Evolutionary conservation across 2,888 invertebrate genomes (phyloP), one percentile per base, ranked within the genome.

Genomic region (Elysia crispata): DNA sequence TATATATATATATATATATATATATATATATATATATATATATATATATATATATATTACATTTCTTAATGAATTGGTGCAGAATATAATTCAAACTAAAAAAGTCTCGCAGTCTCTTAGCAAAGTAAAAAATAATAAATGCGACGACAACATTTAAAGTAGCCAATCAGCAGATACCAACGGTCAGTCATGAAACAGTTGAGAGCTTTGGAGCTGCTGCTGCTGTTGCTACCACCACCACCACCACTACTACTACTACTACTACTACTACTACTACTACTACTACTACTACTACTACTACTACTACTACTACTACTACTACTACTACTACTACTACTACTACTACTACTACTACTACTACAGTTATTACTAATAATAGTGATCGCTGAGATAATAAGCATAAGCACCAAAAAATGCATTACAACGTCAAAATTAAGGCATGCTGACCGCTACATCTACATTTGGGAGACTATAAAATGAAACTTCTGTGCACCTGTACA

Each of bases 341-440:
- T 62, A 62, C 64, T 62, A 62, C 64, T 62, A 62, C 64, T 41
- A 41, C 72, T 72, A 41, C 72, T 72, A 41, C 72, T 66, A 33
- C 76, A 67, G 23, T 49, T 76, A 76, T 64, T 76, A 76, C 74
- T 74, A 74, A 49, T 74, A 74, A 49, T 74, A 74, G 54, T 74
- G 23, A 64, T 20, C 15, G 15, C 23, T 64, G 64, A 23, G 23
- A 20, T 20, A 11, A 64, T 64, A 20, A 11, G 15, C 11, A 11
- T 64, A 64, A 64, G 11, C 11, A 23, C 18, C 15, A 64, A 64
- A 20, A 20, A 64, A 11, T 64, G 20, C 11, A 23, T 13, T 20
- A 50, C 25, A 73, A 0, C 1, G 28, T 50, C 30, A 41, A 72
- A 50, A 50, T n/a, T n/a, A n/a, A n/a, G n/a, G n/a, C n/a, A n/a